These are phyloP conservation scores for Drosophila monieri DNA, from an alignment of 2,888 invertebrate species.

Conservation along the genomic window DNA sequence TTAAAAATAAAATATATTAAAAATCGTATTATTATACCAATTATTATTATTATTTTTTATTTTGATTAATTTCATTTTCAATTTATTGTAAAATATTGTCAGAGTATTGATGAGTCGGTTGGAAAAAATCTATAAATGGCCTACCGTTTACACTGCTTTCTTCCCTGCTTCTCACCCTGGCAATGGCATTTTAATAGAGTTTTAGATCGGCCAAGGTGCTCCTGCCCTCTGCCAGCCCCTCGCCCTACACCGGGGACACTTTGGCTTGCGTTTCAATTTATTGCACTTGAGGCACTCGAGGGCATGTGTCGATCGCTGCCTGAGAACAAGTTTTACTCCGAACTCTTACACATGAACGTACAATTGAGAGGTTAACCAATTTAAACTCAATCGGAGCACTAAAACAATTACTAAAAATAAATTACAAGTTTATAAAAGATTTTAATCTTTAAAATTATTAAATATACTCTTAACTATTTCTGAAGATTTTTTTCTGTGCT, in stretches of 20 bases:
- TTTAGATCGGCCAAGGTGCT: conserved; percentile 33
- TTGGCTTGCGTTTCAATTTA: conserved; percentile 28
- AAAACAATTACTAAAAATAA: too few species aligned
- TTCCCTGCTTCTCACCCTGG: background rate
- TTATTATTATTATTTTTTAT: too few species aligned
- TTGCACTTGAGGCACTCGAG: conserved; percentile 31
- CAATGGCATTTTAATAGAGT: conserved; percentile 41
- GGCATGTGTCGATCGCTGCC: conserved; percentile 35
- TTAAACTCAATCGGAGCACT: too few species aligned
- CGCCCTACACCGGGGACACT: conserved; percentile 10
- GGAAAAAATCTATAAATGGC: too few species aligned
- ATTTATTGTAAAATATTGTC: background rate
- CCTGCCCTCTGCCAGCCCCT: background rate
- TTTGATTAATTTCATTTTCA: too few species aligned
- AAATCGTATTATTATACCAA: too few species aligned
- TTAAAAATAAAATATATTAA: background rate
- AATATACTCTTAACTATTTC: background rate
- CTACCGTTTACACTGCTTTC: background rate
- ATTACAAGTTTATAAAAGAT: too few species aligned
- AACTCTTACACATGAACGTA: background rate
- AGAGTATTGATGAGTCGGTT: conserved; percentile 5
- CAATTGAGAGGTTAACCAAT: background rate
- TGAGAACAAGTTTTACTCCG: conserved; percentile 13
- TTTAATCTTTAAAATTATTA: too few species aligned
- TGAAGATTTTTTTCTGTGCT: background rate